These are phyloP conservation scores for Cossypha niveicapilla DNA, from an alignment of 2,797 vertebrate species.

Conservation along the genomic window DNA sequence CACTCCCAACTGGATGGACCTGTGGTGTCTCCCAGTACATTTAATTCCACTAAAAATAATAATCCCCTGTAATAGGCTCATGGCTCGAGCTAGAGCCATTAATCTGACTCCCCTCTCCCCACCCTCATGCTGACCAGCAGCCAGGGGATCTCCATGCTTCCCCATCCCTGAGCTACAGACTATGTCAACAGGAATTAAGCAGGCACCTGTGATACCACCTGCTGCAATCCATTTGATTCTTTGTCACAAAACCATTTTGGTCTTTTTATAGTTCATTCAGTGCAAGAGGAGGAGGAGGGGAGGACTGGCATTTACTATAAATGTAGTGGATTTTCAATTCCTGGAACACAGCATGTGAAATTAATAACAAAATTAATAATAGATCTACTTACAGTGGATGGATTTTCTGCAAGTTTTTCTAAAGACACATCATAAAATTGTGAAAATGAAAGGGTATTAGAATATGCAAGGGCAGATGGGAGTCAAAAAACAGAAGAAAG, in stretches of 20 bases:
- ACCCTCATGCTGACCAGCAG: constrained; percentile 36
- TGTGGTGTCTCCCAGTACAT: neutral
- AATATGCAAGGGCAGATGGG: neutral
- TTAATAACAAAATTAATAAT: constrained; percentile 10
- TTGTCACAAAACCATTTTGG: constrained; percentile 31
- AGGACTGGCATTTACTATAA: neutral
- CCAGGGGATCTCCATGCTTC: constrained; percentile 21
- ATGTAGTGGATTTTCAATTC: neutral
- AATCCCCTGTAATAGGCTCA: constrained; percentile 55
- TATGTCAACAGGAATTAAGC: constrained; percentile 46
- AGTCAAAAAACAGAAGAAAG: neutral
- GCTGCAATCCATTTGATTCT: constrained; percentile 49
- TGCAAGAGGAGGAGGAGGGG: neutral
- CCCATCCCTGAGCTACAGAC: neutral
- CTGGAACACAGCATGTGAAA: neutral
- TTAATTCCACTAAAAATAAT: constrained; percentile 63
- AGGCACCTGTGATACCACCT: constrained; percentile 31
- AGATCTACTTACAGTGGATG: neutral
- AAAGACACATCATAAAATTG: neutral
- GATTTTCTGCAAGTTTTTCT: neutral
- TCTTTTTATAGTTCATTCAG: constrained; percentile 42
- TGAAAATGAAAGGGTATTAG: neutral
- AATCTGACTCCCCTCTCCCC: constrained; percentile 36
- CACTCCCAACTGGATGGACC: neutral
- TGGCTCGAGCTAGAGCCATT: constrained; percentile 30